These are phyloP conservation scores for Stichodactyla mertensii DNA, from an alignment of 64 coral and sea anemone genomes.

Conservation along the genomic window DNA sequence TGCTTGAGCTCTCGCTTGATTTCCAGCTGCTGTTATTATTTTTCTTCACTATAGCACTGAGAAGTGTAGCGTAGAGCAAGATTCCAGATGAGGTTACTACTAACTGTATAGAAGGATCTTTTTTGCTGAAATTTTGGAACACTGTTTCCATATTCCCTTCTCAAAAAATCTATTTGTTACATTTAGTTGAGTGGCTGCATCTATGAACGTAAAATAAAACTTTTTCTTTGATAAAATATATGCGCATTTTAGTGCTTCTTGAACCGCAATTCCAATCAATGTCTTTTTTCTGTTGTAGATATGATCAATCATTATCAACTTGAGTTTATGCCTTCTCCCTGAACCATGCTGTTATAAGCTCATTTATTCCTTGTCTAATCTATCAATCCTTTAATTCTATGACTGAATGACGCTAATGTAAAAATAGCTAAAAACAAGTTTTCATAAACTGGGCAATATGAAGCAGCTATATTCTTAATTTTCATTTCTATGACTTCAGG, in stretches of 20 bases:
- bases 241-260: constrained; percentile 25
- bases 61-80: constrained; percentile 9
- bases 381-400: too few relatives aligned
- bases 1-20: constrained; percentile 14
- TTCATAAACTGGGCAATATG: too few relatives aligned
- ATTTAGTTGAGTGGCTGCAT: constrained; percentile 26
- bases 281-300: constrained; percentile 22
- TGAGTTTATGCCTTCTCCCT: not conserved
- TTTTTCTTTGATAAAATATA: constrained; percentile 19
- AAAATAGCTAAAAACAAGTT: too few relatives aligned
- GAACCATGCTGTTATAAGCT: too few relatives aligned
- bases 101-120: constrained; percentile 23
- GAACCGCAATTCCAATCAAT: constrained; percentile 28
- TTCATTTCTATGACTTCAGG: too few relatives aligned
- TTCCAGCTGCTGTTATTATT: constrained; percentile 29
- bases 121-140: constrained; percentile 12
- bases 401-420: too few relatives aligned
- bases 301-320: constrained; percentile 8
- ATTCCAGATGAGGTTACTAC: not conserved
- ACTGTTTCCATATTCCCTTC: constrained; percentile 32
- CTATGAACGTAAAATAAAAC: constrained; percentile 28
- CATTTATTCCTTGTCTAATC: too few relatives aligned
- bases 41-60: constrained; percentile 62
- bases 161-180: constrained; percentile 31
- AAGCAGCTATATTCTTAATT: too few relatives aligned